Evolutionary conservation across 2,888 invertebrate species (phyloP).

Genomic region (Drosophila leonis): DNA sequence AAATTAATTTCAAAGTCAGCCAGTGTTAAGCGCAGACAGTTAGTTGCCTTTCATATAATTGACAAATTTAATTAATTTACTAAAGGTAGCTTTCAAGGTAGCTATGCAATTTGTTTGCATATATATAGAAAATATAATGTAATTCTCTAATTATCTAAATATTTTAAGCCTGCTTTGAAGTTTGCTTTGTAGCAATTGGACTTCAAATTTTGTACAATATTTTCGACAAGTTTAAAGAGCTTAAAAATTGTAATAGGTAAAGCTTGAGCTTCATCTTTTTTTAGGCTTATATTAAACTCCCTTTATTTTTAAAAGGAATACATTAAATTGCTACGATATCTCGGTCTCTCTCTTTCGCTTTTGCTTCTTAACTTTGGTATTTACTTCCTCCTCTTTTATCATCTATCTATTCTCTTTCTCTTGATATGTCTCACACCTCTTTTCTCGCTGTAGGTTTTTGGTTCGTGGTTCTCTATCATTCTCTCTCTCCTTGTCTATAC

Average conservation of each 20-base stretch:
- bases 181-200: background rate
- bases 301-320: too few species aligned
- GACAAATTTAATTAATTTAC: constrained; percentile 23
- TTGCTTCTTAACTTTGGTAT: too few species aligned
- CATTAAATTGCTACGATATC: too few species aligned
- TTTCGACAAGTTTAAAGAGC: background rate
- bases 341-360: background rate
- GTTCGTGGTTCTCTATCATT: too few species aligned
- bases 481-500: background rate
- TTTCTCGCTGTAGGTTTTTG: too few species aligned
- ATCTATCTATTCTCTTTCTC: too few species aligned
- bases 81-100: background rate
- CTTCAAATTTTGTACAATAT: background rate
- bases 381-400: too few species aligned
- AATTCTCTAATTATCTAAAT: background rate
- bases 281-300: background rate
- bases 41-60: constrained; percentile 27
- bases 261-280: background rate
- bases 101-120: background rate
- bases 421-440: too few species aligned
- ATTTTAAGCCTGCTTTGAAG: background rate
- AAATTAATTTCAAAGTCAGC: constrained; percentile 58
- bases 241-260: background rate
- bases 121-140: background rate
- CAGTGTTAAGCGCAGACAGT: constrained; percentile 32